Evolutionary conservation across 2,113 vertebrate genomes (phyloP), one percentile per base, ranked within the genome.

Genomic region (Arizona elegans): DNA sequence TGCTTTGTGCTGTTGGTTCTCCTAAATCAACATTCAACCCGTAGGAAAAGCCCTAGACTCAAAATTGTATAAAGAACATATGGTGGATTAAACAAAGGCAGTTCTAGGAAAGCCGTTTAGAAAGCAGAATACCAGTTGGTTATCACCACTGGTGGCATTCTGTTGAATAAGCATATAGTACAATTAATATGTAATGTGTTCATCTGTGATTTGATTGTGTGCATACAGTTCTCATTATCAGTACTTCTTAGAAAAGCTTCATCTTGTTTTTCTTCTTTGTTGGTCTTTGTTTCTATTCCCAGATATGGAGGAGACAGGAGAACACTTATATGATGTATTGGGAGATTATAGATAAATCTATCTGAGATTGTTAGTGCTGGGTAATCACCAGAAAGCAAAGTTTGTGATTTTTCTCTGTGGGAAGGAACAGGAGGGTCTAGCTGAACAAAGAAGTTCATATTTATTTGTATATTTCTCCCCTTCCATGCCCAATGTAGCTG

Each of bases 51-150:
- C 59, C 53, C 21, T 1, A 47, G 90, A 50, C 70, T 96, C 55
- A 62, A 86, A 50, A 87, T 15, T 86, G 6, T 50, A 56, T 65
- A 87, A 93, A 93, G 21, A 33, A 92, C 23, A 70, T 50, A n/a
- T 0, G 75, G 53, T 21, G 93, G 55, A 94, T 91, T 92, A 88
- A 92, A 38, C 58, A 92, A 92, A 87, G 58, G 52, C 19, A 90
- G 89, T 92, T 12, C 12, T 56, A 26, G 19, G 7, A 94, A 93
- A 94, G 11, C 13, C 92, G 70, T 93, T 94, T 91, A 47, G 1
- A 56, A 89, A 92, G 24, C 87, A 81, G 55, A 94, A 92, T 85
- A 33, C 29, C 88, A 92, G 12, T 2, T 8, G 33, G 53, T 38
- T 62, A 52, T 89, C 85, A 53, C 17, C 90, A 56, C 47, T 89